A percentile compares a stretch with the other conserved stretches of the same genome.
These are phyloP conservation scores for Pelecanoides urinatrix DNA, from an alignment of 2,113 vertebrate species.

Conservation along the genomic window DNA sequence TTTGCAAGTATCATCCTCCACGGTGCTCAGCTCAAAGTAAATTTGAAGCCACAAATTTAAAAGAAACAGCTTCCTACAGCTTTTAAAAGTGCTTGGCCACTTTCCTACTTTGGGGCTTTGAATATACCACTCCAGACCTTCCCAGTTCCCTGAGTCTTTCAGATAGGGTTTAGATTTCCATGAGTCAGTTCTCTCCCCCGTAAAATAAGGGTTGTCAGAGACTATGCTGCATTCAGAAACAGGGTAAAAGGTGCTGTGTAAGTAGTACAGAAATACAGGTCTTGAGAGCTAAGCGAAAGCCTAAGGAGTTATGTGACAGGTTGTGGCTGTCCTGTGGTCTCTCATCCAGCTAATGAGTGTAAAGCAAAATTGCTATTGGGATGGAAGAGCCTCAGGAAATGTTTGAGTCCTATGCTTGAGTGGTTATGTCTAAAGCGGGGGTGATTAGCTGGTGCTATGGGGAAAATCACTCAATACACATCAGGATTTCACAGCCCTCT, in stretches of 20 bases:
- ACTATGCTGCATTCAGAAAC: not conserved
- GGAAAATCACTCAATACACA: not conserved
- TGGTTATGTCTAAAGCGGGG: not conserved
- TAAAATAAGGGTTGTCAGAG: not conserved
- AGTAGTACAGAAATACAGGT: not conserved
- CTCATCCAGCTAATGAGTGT: not conserved
- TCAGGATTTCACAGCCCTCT: not conserved
- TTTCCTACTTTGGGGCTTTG: not conserved
- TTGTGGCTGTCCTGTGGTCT: not conserved
- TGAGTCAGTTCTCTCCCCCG: not conserved
- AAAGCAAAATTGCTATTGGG: not conserved
- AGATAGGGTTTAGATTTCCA: not conserved
- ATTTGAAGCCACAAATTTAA: rapidly evolving
- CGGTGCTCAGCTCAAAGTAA: not conserved
- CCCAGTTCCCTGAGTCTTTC: not conserved
- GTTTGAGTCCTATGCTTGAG: not conserved
- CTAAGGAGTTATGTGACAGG: not conserved
- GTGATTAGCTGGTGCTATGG: not conserved
- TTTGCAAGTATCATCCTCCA: not conserved
- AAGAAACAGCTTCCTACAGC: not conserved
- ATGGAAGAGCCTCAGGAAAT: not conserved
- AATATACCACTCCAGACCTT: not conserved
- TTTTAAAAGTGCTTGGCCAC: not conserved
- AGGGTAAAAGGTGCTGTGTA: not conserved
- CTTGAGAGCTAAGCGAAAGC: not conserved